These are phyloP conservation scores for Heteromormyrus szaboi DNA, from an alignment of 2,797 vertebrate species.

Conservation along the genomic window DNA sequence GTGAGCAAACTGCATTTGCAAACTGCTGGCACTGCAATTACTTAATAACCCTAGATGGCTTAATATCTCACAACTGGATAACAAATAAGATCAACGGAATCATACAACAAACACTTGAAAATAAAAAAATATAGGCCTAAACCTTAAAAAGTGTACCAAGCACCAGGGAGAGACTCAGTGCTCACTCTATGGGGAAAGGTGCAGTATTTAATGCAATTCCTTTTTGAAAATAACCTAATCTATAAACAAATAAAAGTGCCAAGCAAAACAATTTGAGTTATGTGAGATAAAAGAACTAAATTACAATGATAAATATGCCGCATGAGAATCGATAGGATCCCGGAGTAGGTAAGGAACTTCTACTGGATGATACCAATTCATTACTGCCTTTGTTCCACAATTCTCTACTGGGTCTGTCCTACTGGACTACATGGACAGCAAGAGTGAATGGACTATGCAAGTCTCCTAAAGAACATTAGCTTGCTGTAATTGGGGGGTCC, in stretches of 20 bases:
- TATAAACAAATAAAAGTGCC: background rate
- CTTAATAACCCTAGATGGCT: background rate
- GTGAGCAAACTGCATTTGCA: background rate
- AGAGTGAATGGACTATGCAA: background rate
- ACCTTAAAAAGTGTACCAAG: background rate
- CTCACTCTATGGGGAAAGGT: background rate
- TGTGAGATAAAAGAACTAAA: background rate
- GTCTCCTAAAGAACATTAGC: background rate
- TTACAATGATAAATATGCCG: background rate
- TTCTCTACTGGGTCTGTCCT: background rate
- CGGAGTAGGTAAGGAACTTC: background rate
- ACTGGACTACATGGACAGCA: background rate
- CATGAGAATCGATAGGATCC: background rate
- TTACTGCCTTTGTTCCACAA: background rate
- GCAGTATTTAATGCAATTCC: background rate
- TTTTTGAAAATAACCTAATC: background rate
- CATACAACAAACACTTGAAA: background rate
- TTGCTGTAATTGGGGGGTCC: background rate
- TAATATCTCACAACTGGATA: background rate
- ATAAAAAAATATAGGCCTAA: background rate
- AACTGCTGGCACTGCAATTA: background rate
- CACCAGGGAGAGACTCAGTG: background rate
- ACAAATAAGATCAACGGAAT: background rate
- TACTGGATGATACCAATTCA: background rate
- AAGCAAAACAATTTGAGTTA: background rate